A percentile compares a stretch with the other conserved stretches of the same genome.
Evolutionary conservation across 2,113 vertebrate genomes (phyloP).

Genomic region (Melanotaenia duboulayi): DNA sequence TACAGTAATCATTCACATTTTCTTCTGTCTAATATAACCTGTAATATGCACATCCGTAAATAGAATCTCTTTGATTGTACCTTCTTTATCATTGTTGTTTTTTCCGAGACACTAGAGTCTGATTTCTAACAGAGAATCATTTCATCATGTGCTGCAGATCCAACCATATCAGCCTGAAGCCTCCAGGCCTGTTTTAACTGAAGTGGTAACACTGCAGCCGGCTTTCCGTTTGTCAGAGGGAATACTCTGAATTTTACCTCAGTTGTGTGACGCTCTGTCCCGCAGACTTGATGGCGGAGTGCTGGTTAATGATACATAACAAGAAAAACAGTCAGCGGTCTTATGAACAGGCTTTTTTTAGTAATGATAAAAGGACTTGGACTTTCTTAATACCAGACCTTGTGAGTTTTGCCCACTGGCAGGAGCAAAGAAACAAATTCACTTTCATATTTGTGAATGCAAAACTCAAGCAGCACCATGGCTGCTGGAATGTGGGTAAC

Average conservation of each 20-base stretch:
- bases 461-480: conserved; percentile 12
- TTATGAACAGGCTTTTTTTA: conserved; percentile 62
- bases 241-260: conserved; percentile 34
- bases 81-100: conserved; percentile 20
- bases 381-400: conserved; percentile 37
- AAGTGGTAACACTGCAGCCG: conserved; percentile 10
- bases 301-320: conserved; percentile 79
- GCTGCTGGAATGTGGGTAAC: conserved; percentile 17
- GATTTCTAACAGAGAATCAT: conserved; percentile 35
- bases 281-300: conserved; percentile 26
- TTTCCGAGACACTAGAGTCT: conserved; percentile 39
- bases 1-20: conserved; percentile 20
- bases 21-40: conserved; percentile 7
- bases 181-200: conserved; percentile 22
- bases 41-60: not conserved
- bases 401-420: conserved; percentile 27
- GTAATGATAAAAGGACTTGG: conserved; percentile 61
- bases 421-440: conserved; percentile 32
- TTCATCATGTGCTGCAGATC: conserved; percentile 25
- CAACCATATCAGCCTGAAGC: conserved; percentile 26
- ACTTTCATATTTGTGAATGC: conserved; percentile 10
- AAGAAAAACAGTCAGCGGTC: conserved; percentile 60
- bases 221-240: conserved; percentile 30
- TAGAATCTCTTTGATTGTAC: conserved; percentile 47
- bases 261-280: conserved; percentile 32